Evolutionary conservation across 92 coral and sea anemone genomes (phyloP), one percentile per base, ranked within the genome.

Genomic region (Chrysogorgia sp.): DNA sequence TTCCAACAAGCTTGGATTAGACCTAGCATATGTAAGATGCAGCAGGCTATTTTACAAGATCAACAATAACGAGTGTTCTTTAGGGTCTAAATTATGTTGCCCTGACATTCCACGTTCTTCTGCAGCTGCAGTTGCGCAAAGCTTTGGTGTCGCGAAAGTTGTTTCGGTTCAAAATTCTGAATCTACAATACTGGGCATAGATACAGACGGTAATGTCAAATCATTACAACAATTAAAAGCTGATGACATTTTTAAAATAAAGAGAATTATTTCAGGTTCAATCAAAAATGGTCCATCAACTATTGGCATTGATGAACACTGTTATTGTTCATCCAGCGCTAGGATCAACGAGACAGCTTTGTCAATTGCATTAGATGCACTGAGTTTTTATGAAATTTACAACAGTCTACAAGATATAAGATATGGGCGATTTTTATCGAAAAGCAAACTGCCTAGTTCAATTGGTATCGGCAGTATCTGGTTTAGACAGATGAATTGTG

Each of bases 401-500:
- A 43, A 59, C 21, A 69, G 86, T 10, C 41, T 82, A 0, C 5
- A 30, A 43, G 55, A 28, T 43, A 28, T 82, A 22, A 82, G 86
- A 9, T 43, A 40, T 20, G 34, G 62, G 9, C 31, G 25, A 10
- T 82, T 58, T 41, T 9, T 71, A 30, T 53, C 71, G 1, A 71
- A 81, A 49, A 81, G 70, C 35, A 71, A 45, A 10, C 85, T 81
- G 12, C 86, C 86, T 14, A 20, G 66, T 9, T 82, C 86, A 19
- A 74, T 82, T 40, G 86, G 86, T 14, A 37, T 82, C 40, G 82
- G 41, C 2, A 60, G 50, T 40, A 15, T 81, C 17, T 48, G 59
- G 10, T 34, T 24, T 3, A 33, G 30, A 31, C 35, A 70, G 47
- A 24, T 57, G 13, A 21, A 9, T 21, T 12, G 70, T 6, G 48